A percentile compares a stretch with the other conserved stretches of the same genome.
phyloP scores from a whole-genome alignment of 2,888 invertebrate genomes.

The Caenorhabditis becei region DNA sequence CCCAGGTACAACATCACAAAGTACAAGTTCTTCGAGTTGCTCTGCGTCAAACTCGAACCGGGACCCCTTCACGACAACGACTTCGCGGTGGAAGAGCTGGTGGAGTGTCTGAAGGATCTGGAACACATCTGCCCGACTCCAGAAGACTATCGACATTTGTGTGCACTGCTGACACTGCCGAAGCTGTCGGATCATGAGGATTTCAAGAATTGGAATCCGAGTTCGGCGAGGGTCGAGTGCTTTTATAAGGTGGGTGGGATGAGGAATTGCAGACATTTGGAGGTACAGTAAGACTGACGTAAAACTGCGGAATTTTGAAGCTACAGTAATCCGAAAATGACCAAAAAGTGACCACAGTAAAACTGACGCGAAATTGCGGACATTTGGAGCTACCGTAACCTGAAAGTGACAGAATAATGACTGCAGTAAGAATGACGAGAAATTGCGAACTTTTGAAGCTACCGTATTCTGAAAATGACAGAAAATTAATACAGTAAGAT shows the following conservation, averaged over 20 bases:
- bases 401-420: too few relatives aligned
- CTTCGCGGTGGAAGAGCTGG: conserved; percentile 94
- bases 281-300: too few relatives aligned
- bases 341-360: too few relatives aligned
- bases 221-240: conserved; percentile 92
- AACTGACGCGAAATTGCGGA: too few relatives aligned
- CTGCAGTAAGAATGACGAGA: too few relatives aligned
- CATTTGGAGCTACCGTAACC: too few relatives aligned
- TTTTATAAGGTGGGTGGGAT: conserved; percentile 85
- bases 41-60: conserved; percentile 93
- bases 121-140: conserved; percentile 90
- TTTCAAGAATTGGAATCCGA: conserved; percentile 97
- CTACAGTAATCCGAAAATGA: too few relatives aligned
- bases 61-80: conserved; percentile 87
- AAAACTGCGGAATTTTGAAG: too few relatives aligned
- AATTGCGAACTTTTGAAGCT: too few relatives aligned
- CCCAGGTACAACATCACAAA: conserved; percentile 91
- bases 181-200: conserved; percentile 93
- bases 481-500: too few relatives aligned
- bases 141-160: conserved; percentile 94
- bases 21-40: conserved; percentile 93
- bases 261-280: too few relatives aligned
- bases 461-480: too few relatives aligned
- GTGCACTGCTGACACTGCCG: conserved; percentile 92
- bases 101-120: conserved; percentile 91